Conservation (phyloP, 2,888 invertebrate species). For the Sminthurides aquaticus region DNA sequence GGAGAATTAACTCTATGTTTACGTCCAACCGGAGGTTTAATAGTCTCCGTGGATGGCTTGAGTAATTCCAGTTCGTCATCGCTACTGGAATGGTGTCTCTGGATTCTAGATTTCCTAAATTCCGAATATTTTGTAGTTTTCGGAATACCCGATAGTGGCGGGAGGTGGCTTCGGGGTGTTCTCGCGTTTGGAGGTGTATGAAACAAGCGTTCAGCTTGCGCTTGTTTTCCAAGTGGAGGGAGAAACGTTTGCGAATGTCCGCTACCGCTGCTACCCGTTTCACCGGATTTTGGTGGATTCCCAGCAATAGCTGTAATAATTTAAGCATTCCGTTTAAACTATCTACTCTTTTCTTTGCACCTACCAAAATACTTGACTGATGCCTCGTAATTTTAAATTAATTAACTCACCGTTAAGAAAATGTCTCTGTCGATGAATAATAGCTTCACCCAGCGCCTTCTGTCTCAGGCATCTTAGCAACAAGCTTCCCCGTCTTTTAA, state of each 20-base stretch:
- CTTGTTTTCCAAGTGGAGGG: constrained; percentile 30
- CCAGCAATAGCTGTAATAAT: constrained; percentile 17
- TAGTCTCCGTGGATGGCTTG: neutral
- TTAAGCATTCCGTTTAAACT: no score
- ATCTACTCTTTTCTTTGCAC: no score
- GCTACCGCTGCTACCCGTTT: constrained; percentile 2
- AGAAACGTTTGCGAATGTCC: constrained; percentile 24
- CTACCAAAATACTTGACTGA: no score
- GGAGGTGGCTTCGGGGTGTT: constrained; percentile 14
- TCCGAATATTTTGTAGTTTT: constrained; percentile 40
- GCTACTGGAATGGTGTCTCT: constrained; percentile 22
- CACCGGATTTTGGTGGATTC: constrained; percentile 15
- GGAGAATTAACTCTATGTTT: constrained; percentile 13
- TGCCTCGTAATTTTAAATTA: no score
- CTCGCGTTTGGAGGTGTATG: constrained; percentile 20
- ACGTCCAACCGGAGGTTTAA: constrained; percentile 3
- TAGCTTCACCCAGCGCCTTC: constrained; percentile 78
- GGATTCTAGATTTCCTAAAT: constrained; percentile 26
- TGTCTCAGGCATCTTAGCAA: constrained; percentile 75
- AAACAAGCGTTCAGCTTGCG: constrained; percentile 15
- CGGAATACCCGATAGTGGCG: constrained; percentile 29
- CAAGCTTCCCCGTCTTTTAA: constrained; percentile 73
- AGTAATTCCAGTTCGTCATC: constrained; percentile 34
- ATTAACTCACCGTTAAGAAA: constrained; percentile 72
- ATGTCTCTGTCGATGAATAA: constrained; percentile 77